Evolutionary conservation across 2,888 invertebrate species (phyloP).

Genomic region (Micoletzkya japonica): DNA sequence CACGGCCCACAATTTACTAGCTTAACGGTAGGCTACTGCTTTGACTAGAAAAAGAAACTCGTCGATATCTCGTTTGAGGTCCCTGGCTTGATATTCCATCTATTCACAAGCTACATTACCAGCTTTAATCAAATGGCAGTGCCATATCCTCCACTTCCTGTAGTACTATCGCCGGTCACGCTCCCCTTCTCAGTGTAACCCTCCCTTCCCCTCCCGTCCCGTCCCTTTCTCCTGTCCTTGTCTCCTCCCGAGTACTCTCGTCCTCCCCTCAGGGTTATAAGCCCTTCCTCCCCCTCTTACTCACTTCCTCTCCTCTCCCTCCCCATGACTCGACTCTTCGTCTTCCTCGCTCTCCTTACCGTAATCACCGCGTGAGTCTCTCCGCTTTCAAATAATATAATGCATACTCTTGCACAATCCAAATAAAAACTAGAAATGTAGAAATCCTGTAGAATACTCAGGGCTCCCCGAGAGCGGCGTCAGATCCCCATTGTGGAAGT

Average conservation of each 20-base stretch:
- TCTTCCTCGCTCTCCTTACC: not conserved
- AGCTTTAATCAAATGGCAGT: no score
- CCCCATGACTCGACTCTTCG: not conserved
- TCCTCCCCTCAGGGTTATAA: not conserved
- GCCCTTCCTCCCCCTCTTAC: not conserved
- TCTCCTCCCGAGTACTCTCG: not conserved
- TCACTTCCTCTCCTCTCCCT: not conserved
- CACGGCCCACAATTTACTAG: no score
- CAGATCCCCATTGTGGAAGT: not conserved
- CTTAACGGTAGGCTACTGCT: no score
- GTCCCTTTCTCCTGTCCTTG: not conserved
- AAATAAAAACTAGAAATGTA: not conserved
- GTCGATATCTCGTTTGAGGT: no score
- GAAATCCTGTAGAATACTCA: no score
- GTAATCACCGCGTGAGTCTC: not conserved
- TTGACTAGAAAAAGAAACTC: no score
- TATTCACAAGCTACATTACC: no score
- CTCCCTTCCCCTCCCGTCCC: no score
- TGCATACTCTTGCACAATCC: not conserved
- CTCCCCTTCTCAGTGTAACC: no score
- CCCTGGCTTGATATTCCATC: no score
- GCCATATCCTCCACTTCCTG: no score
- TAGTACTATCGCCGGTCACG: no score
- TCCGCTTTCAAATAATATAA: not conserved
- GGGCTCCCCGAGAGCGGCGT: slow-evolving; percentile 3